Base-by-base conservation (phyloP, 2,797 vertebrate species). In the Okamejei kenojei region DNA sequence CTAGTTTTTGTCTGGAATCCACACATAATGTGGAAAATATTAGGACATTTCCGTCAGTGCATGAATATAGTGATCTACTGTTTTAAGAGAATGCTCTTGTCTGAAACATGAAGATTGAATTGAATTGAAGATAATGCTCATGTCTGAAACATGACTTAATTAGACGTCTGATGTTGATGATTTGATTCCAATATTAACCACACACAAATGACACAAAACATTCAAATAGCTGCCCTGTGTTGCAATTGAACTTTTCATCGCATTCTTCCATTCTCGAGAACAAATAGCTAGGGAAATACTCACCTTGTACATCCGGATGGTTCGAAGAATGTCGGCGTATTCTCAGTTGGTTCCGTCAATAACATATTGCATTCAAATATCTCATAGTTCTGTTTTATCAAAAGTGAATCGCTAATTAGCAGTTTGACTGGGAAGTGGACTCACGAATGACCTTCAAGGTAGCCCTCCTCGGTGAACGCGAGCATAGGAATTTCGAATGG, bases 1-100 rank as follows among this genome's bases (percentile, higher is more conserved):
- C n/a, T 7, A 88, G 84, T 88, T 32, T 65, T 88, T 88, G 65
- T 88, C 35, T 54, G 61, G 61, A 88, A 9, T 88, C 84, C 61
- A 88, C 84, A 23, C n/a, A 63, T 32, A 88, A 65, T n/a, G 35
- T 29, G 10, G 45, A 45, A 58, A 82, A 58, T 35, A 3, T 68
- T 68, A 2, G 61, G 84, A 68, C 32, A 35, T 17, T 65, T 32
- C 32, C 21, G 29, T 63, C 58, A 61, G 82, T 68, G 65, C 9
- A 68, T 68, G 65, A 8, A 10, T 68, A 68, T 68, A 68, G 9
- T 68, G 45, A 45, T 45, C 45, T 45, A 4, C 45, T 45, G 45
- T 45, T 45, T 45, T 45, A 45, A 2, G 61, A 68, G 19, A 35
- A 21, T 68, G 6, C 61, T 2, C 23, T 15, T 45, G 45, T 45